Conservation (phyloP, 1,140 invertebrate species). For the Drosophila saltans region DNA sequence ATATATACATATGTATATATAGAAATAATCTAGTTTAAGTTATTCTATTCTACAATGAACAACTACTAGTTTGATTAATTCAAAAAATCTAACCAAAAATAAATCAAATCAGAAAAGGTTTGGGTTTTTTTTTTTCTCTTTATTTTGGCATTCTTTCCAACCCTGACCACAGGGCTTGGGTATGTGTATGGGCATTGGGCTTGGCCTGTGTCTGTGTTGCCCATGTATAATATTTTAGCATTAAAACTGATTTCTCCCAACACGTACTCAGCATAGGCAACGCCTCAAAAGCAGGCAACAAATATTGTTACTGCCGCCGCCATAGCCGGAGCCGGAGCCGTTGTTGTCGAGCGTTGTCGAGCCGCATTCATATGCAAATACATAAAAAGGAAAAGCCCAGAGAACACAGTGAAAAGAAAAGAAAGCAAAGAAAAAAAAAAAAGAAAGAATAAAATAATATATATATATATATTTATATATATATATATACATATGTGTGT, state of each 20-base stretch:
- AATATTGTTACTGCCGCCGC: constrained; percentile 49
- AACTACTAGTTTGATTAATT: constrained; percentile 7
- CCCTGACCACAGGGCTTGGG: constrained; percentile 41
- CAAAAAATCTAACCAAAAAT: constrained; percentile 3
- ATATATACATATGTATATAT: no score
- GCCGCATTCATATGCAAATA: constrained; percentile 81
- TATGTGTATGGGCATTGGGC: neutral
- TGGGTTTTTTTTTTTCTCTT: neutral
- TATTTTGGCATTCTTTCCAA: constrained; percentile 33
- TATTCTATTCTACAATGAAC: neutral
- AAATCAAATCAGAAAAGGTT: constrained; percentile 2
- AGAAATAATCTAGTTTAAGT: no score
- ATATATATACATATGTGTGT: constrained; percentile 12
- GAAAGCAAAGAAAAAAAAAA: constrained; percentile 17
- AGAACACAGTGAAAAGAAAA: constrained; percentile 19
- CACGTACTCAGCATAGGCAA: constrained; percentile 65
- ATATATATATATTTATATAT: constrained; percentile 2
- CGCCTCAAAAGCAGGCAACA: constrained; percentile 46
- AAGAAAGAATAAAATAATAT: neutral
- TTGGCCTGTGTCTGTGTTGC: constrained; percentile 13
- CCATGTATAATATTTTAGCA: constrained; percentile 76
- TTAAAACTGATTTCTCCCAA: constrained; percentile 73
- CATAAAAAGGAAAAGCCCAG: constrained; percentile 56
- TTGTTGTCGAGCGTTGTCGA: constrained; percentile 55
- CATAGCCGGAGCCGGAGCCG: no score